Percentiles rank a stretch among this genome's conserved stretches.
Conservation (phyloP, 2,797 vertebrate species). For the Rhabdophis nuchalis region DNA sequence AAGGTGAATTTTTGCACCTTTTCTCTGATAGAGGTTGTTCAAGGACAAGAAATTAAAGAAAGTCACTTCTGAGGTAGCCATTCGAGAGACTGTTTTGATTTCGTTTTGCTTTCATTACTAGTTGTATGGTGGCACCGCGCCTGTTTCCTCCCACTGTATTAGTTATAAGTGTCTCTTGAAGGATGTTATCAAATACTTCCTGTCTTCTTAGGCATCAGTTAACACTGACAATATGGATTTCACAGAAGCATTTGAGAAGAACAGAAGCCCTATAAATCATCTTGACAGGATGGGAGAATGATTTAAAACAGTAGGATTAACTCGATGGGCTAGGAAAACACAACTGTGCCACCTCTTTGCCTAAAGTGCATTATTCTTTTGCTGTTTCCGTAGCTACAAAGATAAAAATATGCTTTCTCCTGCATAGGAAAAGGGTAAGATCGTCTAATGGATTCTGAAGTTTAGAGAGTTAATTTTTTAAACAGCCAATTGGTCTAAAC, state of each 20-base stretch:
- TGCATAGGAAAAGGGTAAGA: background rate
- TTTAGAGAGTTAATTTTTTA: background rate
- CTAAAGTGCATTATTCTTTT: background rate
- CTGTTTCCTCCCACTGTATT: background rate
- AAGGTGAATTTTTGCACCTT: slow-evolving; percentile 38
- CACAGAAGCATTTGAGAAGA: background rate
- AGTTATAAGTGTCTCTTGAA: slow-evolving; percentile 4
- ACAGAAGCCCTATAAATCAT: background rate
- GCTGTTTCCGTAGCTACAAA: background rate
- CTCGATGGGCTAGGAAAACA: slow-evolving; percentile 13
- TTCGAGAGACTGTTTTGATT: background rate
- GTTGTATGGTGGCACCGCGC: background rate
- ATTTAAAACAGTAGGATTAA: background rate
- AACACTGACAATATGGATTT: slow-evolving; percentile 23
- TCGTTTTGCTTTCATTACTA: background rate
- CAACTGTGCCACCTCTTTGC: background rate
- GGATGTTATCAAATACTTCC: slow-evolving; percentile 14
- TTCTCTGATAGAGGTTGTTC: background rate
- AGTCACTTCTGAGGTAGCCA: background rate
- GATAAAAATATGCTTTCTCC: background rate
- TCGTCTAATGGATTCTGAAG: background rate
- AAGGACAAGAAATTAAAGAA: background rate
- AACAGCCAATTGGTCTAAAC: background rate
- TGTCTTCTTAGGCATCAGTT: slow-evolving; percentile 22
- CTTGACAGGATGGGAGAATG: background rate